Evolutionary conservation across 2,113 vertebrate species (phyloP), one percentile per base, ranked within the genome.

Genomic region (Pituophis catenifer): DNA sequence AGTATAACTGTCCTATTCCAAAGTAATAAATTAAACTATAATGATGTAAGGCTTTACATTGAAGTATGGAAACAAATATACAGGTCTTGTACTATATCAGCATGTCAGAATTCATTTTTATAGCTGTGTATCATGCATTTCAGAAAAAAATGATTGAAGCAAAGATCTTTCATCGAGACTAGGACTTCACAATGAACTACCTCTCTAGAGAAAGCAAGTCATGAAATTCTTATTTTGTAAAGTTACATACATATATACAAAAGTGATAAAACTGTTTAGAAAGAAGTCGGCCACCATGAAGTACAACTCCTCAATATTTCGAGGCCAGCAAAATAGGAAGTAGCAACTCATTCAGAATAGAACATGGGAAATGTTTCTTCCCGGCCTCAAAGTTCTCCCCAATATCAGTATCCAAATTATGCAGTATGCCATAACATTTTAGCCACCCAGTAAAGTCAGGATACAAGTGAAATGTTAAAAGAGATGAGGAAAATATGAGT

Each of bases 391-490:
- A 5, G 2, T 50, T 52, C 5, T 19, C 15, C 13, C 21, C 21
- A 90, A 44, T 33, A 44, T 38, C 12, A 92, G 19, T 53, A 29
- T 70, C 85, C 86, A 55, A 70, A 70, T 89, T 44, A 19, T 33
- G 23, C 88, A 24, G 48, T 57, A 55, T 53, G 10, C 0, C 4
- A 17, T 12, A 38, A 54, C 12, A 23, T 26, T 24, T 26, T 13
- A 21, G 48, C 29, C 62, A 86, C 29, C 29, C 33, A 89, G 38
- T 38, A 2, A 96, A 87, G 52, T 38, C 29, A 88, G 81, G 38
- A 29, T 29, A 91, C 94, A 95, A 81, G 44, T 93, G 93, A 96
- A 88, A 91, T 26, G 2, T 44, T 90, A 53, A 94, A 59, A 12
- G 5, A 7, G 26, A 29, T 24, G 48, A 50, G 17, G 12, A 59